Base-by-base conservation (phyloP, 2,113 vertebrate species). In the Nothoprocta pentlandii region DNA sequence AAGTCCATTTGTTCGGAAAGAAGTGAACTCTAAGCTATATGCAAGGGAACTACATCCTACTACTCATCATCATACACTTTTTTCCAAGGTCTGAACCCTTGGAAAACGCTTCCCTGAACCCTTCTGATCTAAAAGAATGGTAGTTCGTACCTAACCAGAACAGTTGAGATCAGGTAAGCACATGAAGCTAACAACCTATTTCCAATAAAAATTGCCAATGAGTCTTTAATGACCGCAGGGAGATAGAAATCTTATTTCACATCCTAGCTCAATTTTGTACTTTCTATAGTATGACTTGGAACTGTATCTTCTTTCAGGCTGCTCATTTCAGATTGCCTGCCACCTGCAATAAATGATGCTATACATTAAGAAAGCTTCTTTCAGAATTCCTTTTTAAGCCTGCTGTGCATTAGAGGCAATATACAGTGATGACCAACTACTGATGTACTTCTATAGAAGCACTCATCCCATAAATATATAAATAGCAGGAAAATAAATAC, bases 41-140 rank as follows among this genome's bases (percentile, higher is more conserved):
- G 63, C 23, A 86, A 85, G 88, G 36, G 89, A 94, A 62, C 20
- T 59, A 87, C 9, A 46, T 21, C 53, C 36, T 39, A 39, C 36
- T 39, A 39, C 36, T 39, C 2, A 28, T 46, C 0, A 1, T 14
- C 22, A 46, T 0, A 8, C 9, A 46, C 1, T 23, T 69, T 41
- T 71, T 56, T 23, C 9, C 74, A 85, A 39, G 36, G 34, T 63
- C 49, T 80, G 32, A 28, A 49, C 17, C 23, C 71, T 19, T 82
- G 34, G 34, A 34, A 34, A 34, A 34, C 34, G 34, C 34, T 34
- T 34, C 34, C 34, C 34, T 34, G 34, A 34, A n/a, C 56, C 79
- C 54, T 90, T 80, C 66, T 80, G 36, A 36, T 58, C 10, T 59
- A 80, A 90, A 93, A 54, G 54, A 95, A 53, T 19, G 32, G 74